Base-by-base conservation (phyloP, 2,797 vertebrate genomes). In the Megaceryle alcyon region DNA sequence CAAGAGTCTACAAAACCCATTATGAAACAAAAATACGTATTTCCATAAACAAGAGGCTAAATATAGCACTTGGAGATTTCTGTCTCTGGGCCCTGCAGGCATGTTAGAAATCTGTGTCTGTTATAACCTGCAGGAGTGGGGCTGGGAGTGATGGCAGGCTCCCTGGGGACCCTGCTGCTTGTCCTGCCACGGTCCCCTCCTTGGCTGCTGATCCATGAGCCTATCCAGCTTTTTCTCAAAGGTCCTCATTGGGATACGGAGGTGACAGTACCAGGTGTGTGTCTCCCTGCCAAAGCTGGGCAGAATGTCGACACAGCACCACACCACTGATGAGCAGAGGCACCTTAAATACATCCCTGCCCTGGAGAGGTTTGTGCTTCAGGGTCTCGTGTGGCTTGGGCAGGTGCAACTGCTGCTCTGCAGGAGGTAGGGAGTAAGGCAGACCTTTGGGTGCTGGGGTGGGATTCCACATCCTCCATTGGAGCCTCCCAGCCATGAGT, bases 61-160 rank as follows among this genome's bases (percentile, higher is more conserved):
- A 57, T 28, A 79, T 8, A 66, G 94, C 33, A 4, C 54, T 48
- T 10, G 51, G 63, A 95, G 60, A 35, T 68, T 61, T 79, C 76
- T 3, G 0, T 29, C 4, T 14, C 35, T 5, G 23, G 41, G 57
- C 39, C 48, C 66, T 0, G 33, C 53, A 53, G 94, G 92, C 29
- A 9, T 10, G 10, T 76, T 19, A 9, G 48, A 10, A n/a, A 21
- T 12, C 51, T 6, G 2, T 6, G 53, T 11, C 25, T 1, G 51
- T 59, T 57, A 17, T 59, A 21, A 57, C 76, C 76, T 19, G 66
- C 10, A 2, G 73, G n/a, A 72, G 37, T 0, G 1, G 44, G 68
- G 39, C 29, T 63, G 68, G 4, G 17, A 1, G 41, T 0, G 12
- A 3, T 0, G 2, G 15, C 33, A 1, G 8, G 14, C 31, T 19